Conservation (phyloP, 2,888 invertebrate genomes). For the Drosophila buzzatii region DNA sequence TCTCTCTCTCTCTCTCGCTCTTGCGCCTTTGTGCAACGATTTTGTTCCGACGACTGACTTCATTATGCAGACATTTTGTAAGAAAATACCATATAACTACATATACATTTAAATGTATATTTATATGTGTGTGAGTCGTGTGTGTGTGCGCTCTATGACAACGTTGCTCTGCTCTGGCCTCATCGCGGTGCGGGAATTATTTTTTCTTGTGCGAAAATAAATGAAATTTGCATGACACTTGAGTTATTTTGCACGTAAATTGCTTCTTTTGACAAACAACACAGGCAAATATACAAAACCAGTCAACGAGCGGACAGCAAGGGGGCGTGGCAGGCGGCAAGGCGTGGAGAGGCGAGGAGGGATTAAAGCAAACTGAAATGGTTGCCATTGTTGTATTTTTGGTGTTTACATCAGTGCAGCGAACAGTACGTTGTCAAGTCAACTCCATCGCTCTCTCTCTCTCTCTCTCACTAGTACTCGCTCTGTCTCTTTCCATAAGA, state of each 20-base stretch:
- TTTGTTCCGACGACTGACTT: slow-evolving; percentile 72
- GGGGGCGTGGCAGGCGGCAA: slow-evolving; percentile 1
- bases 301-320: slow-evolving; percentile 41
- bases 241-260: slow-evolving; percentile 85
- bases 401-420: slow-evolving; percentile 77
- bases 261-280: slow-evolving; percentile 83
- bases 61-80: slow-evolving; percentile 74
- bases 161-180: slow-evolving; percentile 49
- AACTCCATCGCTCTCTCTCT: slow-evolving; percentile 26
- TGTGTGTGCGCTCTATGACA: slow-evolving; percentile 65
- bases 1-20: slow-evolving; percentile 3
- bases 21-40: slow-evolving; percentile 52
- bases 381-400: slow-evolving; percentile 80
- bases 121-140: slow-evolving; percentile 2
- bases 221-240: slow-evolving; percentile 85
- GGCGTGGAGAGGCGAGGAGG: slow-evolving; percentile 3
- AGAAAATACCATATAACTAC: slow-evolving; percentile 64
- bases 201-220: slow-evolving; percentile 79
- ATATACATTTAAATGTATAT: slow-evolving; percentile 26
- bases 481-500: slow-evolving; percentile 26
- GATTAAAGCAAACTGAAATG: slow-evolving; percentile 64
- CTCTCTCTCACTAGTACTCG: neutral
- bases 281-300: slow-evolving; percentile 73
- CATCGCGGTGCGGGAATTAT: slow-evolving; percentile 71
- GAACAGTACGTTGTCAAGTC: slow-evolving; percentile 65